A percentile compares a stretch with the other conserved stretches of the same genome.
Conservation (phyloP, 2,888 invertebrate species). For the Drosophila demipolita region DNA sequence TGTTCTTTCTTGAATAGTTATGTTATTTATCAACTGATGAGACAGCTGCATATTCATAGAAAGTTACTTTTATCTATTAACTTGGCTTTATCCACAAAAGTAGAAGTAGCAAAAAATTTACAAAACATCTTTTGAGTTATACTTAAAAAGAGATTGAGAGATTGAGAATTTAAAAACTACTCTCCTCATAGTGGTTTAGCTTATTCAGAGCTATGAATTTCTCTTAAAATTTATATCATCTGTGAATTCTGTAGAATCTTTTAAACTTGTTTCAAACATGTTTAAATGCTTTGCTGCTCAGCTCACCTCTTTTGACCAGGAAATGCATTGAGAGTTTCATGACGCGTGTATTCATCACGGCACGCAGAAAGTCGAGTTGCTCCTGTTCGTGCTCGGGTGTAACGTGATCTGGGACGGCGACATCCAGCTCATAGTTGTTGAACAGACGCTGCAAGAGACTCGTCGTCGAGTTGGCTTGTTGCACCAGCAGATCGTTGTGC, state of each 20-base stretch:
- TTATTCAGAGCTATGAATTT: neutral
- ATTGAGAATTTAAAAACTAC: neutral
- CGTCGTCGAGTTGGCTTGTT: conserved; percentile 69
- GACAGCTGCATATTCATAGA: neutral
- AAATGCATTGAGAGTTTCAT: conserved; percentile 79
- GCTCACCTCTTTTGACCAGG: conserved; percentile 60
- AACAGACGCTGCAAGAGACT: conserved; percentile 71
- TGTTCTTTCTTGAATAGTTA: neutral
- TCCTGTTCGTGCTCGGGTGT: conserved; percentile 73
- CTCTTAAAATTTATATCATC: neutral
- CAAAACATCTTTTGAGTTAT: no score
- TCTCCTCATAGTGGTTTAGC: neutral
- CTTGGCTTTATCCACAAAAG: no score
- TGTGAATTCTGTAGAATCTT: neutral
- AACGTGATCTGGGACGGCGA: conserved; percentile 55
- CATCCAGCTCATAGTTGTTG: conserved; percentile 78
- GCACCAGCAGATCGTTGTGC: conserved; percentile 65
- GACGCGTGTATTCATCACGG: conserved; percentile 73
- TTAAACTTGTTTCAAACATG: neutral
- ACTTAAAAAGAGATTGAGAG: no score
- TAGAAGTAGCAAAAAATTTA: no score
- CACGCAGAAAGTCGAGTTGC: conserved; percentile 73
- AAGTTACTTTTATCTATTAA: no score
- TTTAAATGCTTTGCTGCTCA: conserved; percentile 21
- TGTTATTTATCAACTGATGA: neutral